Conservation (phyloP, 2,797 vertebrate species). For the Oryzias sinensis region DNA sequence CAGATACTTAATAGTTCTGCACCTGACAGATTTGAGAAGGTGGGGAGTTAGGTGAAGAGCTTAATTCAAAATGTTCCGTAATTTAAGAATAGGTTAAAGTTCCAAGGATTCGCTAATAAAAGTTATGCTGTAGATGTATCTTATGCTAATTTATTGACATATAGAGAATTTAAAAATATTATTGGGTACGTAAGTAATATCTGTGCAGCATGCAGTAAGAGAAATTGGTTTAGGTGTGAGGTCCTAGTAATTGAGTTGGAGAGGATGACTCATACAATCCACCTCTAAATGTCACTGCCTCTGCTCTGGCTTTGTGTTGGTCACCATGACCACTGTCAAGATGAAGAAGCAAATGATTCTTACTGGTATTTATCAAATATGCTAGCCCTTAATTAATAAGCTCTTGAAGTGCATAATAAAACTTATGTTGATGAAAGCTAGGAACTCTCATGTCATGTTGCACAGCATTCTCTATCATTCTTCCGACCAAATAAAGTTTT, state of each 20-base stretch:
- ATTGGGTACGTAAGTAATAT: too few species aligned
- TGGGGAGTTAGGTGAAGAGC: too few species aligned
- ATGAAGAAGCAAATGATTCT: conserved; percentile 25
- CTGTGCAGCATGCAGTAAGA: neutral
- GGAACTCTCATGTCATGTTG: conserved; percentile 19
- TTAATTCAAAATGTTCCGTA: too few species aligned
- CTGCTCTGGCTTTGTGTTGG: conserved; percentile 18
- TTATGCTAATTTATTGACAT: too few species aligned
- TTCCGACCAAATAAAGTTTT: conserved; percentile 27
- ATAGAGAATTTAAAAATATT: neutral
- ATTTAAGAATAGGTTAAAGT: too few species aligned
- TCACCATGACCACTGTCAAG: conserved; percentile 33
- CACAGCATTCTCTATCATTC: conserved; percentile 3
- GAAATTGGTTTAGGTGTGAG: conserved; percentile 20
- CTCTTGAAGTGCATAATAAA: conserved; percentile 36
- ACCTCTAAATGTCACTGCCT: conserved; percentile 49
- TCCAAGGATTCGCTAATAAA: too few species aligned
- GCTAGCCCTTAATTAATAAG: conserved; percentile 32
- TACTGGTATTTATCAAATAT: conserved; percentile 26
- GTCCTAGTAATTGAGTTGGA: conserved; percentile 45
- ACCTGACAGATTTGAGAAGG: too few species aligned
- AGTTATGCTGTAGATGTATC: neutral
- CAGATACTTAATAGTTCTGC: too few species aligned
- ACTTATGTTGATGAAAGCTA: conserved; percentile 27
- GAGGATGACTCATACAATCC: conserved; percentile 47